A percentile compares a stretch with the other conserved stretches of the same genome.
Evolutionary conservation across 2,113 vertebrate species (phyloP).

Genomic region (Lichenostomus cassidix): DNA sequence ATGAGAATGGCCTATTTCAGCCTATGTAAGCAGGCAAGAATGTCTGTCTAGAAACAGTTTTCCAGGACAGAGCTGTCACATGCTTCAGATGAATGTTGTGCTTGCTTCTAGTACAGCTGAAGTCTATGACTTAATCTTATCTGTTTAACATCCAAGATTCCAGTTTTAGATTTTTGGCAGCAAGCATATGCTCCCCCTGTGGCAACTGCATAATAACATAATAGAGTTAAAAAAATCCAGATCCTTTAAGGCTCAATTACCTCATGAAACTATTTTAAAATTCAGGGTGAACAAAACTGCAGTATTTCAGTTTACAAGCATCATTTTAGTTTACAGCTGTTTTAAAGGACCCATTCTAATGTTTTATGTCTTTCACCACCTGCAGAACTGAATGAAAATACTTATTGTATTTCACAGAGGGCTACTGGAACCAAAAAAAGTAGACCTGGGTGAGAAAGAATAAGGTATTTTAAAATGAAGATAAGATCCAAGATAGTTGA

Average conservation of each 20-base stretch:
- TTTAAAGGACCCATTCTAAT: constrained; percentile 53
- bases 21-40: constrained; percentile 40
- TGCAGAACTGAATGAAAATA: constrained; percentile 50
- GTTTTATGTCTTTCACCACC: constrained; percentile 41
- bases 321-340: constrained; percentile 49
- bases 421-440: constrained; percentile 7
- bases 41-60: constrained; percentile 53
- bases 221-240: constrained; percentile 30
- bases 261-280: constrained; percentile 64
- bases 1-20: constrained; percentile 19
- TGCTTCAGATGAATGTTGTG: constrained; percentile 32
- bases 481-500: background rate
- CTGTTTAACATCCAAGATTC: constrained; percentile 68
- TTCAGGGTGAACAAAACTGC: constrained; percentile 40
- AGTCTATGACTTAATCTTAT: constrained; percentile 70
- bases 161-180: constrained; percentile 66
- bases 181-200: constrained; percentile 48
- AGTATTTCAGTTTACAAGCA: constrained; percentile 57
- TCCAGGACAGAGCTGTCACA: constrained; percentile 40
- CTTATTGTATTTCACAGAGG: constrained; percentile 18
- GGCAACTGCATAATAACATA: constrained; percentile 62
- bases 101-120: constrained; percentile 50
- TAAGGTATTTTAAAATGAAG: background rate
- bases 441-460: background rate
- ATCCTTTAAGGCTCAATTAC: constrained; percentile 62